These are phyloP conservation scores for Oreotragus oreotragus DNA, from an alignment of 2,113 vertebrate genomes.

Conservation along the genomic window DNA sequence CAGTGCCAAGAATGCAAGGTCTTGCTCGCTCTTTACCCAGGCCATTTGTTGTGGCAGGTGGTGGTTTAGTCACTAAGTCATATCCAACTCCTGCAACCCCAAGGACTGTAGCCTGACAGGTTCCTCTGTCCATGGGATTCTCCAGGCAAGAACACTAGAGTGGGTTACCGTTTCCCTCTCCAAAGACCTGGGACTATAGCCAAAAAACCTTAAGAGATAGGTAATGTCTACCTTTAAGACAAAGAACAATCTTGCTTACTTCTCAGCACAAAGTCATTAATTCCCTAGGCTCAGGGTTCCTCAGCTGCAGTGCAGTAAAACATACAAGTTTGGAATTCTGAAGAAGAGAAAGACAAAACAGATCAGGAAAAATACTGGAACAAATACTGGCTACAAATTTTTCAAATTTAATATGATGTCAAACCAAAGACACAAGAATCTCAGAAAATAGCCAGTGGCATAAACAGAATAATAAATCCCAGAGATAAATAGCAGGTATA, in stretches of 20 bases:
- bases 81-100: background rate
- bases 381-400: background rate
- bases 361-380: background rate
- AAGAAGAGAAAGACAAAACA: background rate
- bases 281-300: background rate
- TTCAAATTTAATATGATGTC: background rate
- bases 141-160: background rate
- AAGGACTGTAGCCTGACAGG: background rate
- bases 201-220: background rate
- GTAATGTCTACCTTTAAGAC: background rate
- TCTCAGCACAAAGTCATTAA: background rate
- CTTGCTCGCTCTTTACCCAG: background rate
- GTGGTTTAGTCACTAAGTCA: background rate
- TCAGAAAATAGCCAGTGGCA: background rate
- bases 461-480: background rate
- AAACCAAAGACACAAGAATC: background rate
- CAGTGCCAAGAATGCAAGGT: background rate
- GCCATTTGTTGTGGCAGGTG: background rate
- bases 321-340: background rate
- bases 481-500: background rate
- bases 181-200: background rate
- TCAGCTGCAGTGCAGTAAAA: background rate
- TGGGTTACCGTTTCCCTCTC: background rate
- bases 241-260: background rate
- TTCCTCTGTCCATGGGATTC: background rate